These are phyloP conservation scores for Thaumatotibia leucotreta DNA, from an alignment of 1,140 invertebrate genomes.

Conservation along the genomic window DNA sequence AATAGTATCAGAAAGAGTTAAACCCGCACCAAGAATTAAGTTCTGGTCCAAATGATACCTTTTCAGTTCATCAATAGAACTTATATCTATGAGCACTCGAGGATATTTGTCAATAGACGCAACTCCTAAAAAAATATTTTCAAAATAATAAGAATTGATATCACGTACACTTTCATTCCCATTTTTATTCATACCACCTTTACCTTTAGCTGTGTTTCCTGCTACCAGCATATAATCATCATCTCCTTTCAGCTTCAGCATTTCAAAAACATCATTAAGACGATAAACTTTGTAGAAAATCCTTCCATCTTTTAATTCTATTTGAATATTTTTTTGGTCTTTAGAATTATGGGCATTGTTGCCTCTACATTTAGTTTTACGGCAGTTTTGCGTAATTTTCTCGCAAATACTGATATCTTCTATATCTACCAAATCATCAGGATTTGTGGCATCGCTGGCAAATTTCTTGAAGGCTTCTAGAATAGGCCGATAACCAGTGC, in stretches of 20 bases:
- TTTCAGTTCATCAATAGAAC: slow-evolving; percentile 77
- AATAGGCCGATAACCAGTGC: slow-evolving; percentile 89
- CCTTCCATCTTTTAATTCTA: slow-evolving; percentile 45
- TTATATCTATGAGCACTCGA: slow-evolving; percentile 82
- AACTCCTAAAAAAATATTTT: slow-evolving; percentile 36
- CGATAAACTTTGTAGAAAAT: slow-evolving; percentile 53
- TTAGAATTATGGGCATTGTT: slow-evolving; percentile 32
- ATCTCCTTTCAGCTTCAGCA: slow-evolving; percentile 40
- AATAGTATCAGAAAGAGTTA: slow-evolving; percentile 80
- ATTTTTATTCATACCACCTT: slow-evolving; percentile 19
- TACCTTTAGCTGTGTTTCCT: slow-evolving; percentile 75
- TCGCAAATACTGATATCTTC: slow-evolving; percentile 45
- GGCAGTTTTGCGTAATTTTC: slow-evolving; percentile 20
- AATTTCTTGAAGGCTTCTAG: slow-evolving; percentile 86
- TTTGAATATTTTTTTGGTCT: slow-evolving; percentile 29
- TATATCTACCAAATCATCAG: slow-evolving; percentile 39
- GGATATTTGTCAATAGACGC: slow-evolving; percentile 49
- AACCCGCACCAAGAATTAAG: slow-evolving; percentile 80
- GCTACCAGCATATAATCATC: slow-evolving; percentile 75
- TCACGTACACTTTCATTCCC: neutral
- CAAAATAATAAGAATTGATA: neutral
- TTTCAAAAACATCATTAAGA: slow-evolving; percentile 49
- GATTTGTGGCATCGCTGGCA: slow-evolving; percentile 75
- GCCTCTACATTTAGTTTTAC: slow-evolving; percentile 27
- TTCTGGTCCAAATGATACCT: slow-evolving; percentile 79